Evolutionary conservation across 2,113 vertebrate species (phyloP).

Genomic region (Toxotes chatareus): DNA sequence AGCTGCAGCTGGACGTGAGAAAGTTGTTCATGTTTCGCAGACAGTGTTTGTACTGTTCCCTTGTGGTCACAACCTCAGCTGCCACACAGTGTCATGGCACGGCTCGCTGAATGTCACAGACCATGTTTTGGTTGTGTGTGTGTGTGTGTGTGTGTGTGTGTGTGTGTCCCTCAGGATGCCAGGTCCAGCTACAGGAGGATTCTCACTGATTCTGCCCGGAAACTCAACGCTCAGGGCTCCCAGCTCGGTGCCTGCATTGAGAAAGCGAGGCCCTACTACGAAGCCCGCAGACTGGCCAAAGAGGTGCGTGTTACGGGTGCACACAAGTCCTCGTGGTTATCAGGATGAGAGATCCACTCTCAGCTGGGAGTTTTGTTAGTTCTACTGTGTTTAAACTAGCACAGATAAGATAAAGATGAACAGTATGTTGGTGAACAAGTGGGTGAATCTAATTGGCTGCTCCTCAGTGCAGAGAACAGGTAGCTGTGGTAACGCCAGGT

Average conservation of each 20-base stretch:
- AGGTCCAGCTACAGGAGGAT: slow-evolving; percentile 91
- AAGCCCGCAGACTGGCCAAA: slow-evolving; percentile 90
- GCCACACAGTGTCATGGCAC: not conserved
- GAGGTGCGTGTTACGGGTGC: slow-evolving; percentile 77
- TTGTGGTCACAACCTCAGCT: not conserved
- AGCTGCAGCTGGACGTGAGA: slow-evolving; percentile 92
- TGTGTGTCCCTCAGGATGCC: slow-evolving; percentile 85
- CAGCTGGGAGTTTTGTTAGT: too few species aligned
- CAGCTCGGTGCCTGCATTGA: slow-evolving; percentile 92
- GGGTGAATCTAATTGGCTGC: too few species aligned
- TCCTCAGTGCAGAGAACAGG: too few species aligned
- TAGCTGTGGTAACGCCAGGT: too few species aligned
- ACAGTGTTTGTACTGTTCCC: not conserved
- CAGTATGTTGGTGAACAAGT: too few species aligned
- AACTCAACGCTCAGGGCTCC: slow-evolving; percentile 90
- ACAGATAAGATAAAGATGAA: too few species aligned
- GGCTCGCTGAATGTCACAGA: not conserved
- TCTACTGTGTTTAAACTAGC: too few species aligned
- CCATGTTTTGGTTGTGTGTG: not conserved
- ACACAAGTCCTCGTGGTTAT: not conserved
- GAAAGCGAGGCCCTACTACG: slow-evolving; percentile 93
- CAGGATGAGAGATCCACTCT: not conserved
- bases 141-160: not conserved
- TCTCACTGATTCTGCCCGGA: slow-evolving; percentile 91
- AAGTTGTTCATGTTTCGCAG: not conserved